Evolutionary conservation across 2,797 vertebrate genomes (phyloP), one percentile per base, ranked within the genome.

Genomic region (Pseudochirops cupreus): DNA sequence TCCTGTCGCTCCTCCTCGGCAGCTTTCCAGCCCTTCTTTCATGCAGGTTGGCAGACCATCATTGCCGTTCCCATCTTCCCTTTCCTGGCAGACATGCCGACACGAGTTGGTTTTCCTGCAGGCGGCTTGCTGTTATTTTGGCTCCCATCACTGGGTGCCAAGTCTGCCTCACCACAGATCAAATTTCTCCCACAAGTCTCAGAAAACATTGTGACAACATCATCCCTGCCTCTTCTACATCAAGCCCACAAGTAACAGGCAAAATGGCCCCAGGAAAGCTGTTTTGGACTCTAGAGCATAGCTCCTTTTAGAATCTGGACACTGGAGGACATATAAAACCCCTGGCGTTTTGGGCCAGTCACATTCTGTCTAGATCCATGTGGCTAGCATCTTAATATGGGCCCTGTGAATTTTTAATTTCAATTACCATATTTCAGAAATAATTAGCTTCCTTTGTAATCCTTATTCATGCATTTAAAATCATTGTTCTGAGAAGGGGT

Each of bases 191-290:
- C 82, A 94, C 94, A 82, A 94, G 94, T 29, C 26, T 95, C 93
- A 96, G 90, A 96, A 97, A 96, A 96, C 91, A 96, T 95, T 90
- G 94, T 4, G 50, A 92, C 91, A 96, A 94, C 46, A 95, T 82
- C 39, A 46, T 96, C 53, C 33, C 92, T 1, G 4, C 29, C 53
- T 95, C 96, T 95, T 95, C 29, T 56, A 46, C n/a, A 52, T 18
- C 90, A 67, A 92, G 7, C 1, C 26, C 31, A 95, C 95, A 95
- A 95, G 95, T 96, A 95, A 95, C 50, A 93, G 50, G 94, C n/a
- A 82, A 82, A 82, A 94, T 53, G 89, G 12, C 52, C 46, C 92
- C 0, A 29, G 39, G 94, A 97, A 97, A 26, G 21, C 53, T 31
- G 87, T 92, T 95, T 90, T 39, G 74, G 39, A 39, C 91, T 46